These are phyloP conservation scores for Sceloporus undulatus DNA, from an alignment of 2,113 vertebrate species.

Conservation along the genomic window DNA sequence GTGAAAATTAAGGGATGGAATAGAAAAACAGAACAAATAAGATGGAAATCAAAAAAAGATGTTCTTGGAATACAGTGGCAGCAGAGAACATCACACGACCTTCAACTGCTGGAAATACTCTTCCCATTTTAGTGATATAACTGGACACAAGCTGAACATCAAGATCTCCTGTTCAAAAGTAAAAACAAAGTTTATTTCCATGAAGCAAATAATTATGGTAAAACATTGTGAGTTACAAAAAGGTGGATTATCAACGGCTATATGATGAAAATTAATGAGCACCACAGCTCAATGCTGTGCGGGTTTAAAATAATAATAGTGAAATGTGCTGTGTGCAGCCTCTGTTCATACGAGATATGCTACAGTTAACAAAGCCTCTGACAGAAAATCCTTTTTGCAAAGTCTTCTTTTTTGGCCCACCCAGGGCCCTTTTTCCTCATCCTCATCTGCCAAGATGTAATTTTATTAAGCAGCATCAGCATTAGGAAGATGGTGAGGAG, in stretches of 20 bases:
- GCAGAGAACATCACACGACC: constrained; percentile 85
- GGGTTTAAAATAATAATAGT: neutral
- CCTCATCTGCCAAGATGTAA: too few relatives aligned
- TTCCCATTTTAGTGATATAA: constrained; percentile 84
- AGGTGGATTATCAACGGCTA: neutral
- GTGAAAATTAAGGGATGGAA: constrained; percentile 18
- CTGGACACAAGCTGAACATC: constrained; percentile 83
- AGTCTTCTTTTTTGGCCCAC: too few relatives aligned
- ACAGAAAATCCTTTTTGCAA: too few relatives aligned
- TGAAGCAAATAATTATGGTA: neutral
- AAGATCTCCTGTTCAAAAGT: constrained; percentile 80
- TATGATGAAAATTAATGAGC: neutral
- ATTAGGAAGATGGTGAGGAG: too few relatives aligned
- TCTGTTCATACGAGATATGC: neutral
- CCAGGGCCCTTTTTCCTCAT: too few relatives aligned
- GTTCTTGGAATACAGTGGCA: constrained; percentile 55
- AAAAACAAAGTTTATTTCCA: constrained; percentile 32
- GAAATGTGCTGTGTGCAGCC: neutral
- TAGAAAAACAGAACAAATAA: constrained; percentile 46
- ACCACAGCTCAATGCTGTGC: neutral
- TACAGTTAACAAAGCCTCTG: too few relatives aligned
- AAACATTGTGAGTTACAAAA: neutral
- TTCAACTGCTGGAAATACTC: constrained; percentile 87
- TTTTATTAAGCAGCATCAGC: too few relatives aligned
- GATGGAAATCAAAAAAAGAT: constrained; percentile 57